phyloP scores from a whole-genome alignment of 2,797 vertebrate genomes.

The Sebastes nivosus region DNA sequence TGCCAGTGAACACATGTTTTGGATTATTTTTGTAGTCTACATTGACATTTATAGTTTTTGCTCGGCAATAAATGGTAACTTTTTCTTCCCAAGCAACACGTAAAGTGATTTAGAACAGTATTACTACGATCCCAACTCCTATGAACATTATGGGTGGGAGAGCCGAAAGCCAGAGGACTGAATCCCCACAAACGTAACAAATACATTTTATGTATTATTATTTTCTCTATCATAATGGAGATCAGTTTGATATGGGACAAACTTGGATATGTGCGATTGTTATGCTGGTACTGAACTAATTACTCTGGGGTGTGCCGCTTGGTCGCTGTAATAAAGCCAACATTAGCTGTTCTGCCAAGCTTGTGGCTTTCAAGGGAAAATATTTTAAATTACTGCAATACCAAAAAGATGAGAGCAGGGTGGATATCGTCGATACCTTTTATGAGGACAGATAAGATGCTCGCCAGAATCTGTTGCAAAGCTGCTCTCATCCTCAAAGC shows the following conservation, averaged over 20 bases:
- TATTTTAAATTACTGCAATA: conserved; percentile 44
- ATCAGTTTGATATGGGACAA: neutral
- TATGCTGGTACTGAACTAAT: conserved; percentile 13
- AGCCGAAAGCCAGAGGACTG: neutral
- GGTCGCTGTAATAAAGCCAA: conserved; percentile 21
- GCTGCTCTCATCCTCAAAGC: conserved; percentile 19
- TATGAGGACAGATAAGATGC: conserved; percentile 33
- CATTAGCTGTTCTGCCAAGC: conserved; percentile 32
- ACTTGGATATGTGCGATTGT: conserved; percentile 1
- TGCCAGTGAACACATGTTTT: neutral
- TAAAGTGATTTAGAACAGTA: neutral
- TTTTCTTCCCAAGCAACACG: neutral
- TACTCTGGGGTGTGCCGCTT: conserved; percentile 16
- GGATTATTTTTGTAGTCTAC: neutral
- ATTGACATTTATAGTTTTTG: neutral
- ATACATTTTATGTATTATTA: neutral
- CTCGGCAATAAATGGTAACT: neutral
- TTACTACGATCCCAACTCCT: neutral
- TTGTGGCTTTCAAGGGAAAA: conserved; percentile 33
- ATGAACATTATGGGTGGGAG: neutral
- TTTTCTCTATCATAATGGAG: neutral
- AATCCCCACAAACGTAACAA: neutral
- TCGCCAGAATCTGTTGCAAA: conserved; percentile 39
- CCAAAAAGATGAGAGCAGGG: conserved; percentile 10
- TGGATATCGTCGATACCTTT: conserved; percentile 34